phyloP scores from a whole-genome alignment of 2,797 vertebrate genomes.

The Ambastaia sidthimunki region DNA sequence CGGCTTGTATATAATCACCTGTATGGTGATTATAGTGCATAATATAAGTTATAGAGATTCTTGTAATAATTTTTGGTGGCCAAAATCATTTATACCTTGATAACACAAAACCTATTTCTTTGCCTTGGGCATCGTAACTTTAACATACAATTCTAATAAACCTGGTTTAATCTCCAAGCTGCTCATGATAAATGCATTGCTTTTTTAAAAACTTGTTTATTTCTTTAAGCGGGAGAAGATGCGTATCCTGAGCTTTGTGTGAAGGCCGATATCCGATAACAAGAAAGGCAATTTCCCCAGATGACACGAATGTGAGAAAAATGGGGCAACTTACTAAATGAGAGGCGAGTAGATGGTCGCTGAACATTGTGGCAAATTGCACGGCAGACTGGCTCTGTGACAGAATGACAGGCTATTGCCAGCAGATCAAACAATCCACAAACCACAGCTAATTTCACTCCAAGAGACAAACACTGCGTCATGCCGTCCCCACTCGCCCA shows the following conservation, averaged over 20 bases:
- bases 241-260: conserved; percentile 35
- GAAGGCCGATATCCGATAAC: conserved; percentile 55
- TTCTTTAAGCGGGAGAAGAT: conserved; percentile 26
- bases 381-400: conserved; percentile 43
- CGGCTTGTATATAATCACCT: conserved; percentile 12
- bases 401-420: conserved; percentile 36
- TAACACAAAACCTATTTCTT: not conserved
- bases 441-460: conserved; percentile 40
- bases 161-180: conserved; percentile 41
- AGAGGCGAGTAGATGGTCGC: conserved; percentile 20
- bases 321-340: conserved; percentile 15
- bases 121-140: conserved; percentile 47
- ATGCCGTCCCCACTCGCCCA: not conserved
- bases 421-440: conserved; percentile 41
- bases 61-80: conserved; percentile 13
- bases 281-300: conserved; percentile 61
- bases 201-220: conserved; percentile 39
- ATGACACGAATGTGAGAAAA: conserved; percentile 34
- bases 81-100: conserved; percentile 9
- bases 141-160: conserved; percentile 58
- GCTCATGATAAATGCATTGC: conserved; percentile 50
- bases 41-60: conserved; percentile 13
- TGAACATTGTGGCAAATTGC: conserved; percentile 31
- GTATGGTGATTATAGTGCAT: not conserved
- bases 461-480: conserved; percentile 25